Conservation (phyloP, 64 coral and sea anemone species). For the Porites lutea region DNA sequence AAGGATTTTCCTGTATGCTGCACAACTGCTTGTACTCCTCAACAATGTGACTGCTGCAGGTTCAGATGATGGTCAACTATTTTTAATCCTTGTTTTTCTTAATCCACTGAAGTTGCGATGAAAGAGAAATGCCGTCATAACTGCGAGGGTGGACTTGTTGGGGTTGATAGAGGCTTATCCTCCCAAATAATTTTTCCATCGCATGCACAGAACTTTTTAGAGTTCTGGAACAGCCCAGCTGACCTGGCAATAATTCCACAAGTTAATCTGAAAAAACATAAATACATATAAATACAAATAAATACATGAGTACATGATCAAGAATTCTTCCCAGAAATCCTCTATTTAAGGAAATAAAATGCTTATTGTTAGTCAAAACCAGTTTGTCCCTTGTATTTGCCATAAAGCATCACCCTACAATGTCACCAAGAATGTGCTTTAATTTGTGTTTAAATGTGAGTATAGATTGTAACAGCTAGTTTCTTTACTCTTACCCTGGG, state of each 20-base stretch:
- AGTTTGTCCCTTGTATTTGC: too few relatives aligned
- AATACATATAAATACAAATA: not conserved
- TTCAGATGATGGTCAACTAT: too few relatives aligned
- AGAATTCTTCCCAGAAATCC: too few relatives aligned
- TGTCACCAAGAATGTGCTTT: too few relatives aligned
- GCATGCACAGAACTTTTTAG: conserved; percentile 98
- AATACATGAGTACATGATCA: not conserved
- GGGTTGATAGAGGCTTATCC: conserved; percentile 51
- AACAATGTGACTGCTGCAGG: too few relatives aligned
- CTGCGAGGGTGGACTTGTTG: conserved; percentile 33
- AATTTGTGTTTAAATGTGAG: too few relatives aligned
- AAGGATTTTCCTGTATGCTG: too few relatives aligned
- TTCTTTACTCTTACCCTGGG: conserved; percentile 59
- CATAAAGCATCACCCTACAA: too few relatives aligned
- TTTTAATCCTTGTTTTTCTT: not conserved
- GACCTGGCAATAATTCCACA: conserved; percentile 98
- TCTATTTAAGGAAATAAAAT: too few relatives aligned
- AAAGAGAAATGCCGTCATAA: not conserved
- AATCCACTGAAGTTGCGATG: not conserved
- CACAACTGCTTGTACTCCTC: too few relatives aligned
- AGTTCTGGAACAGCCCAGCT: conserved; percentile 97
- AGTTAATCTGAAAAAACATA: conserved; percentile 65
- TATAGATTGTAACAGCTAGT: too few relatives aligned
- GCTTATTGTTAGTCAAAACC: too few relatives aligned
- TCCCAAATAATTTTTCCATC: conserved; percentile 92